Evolutionary conservation across 2,888 invertebrate genomes (phyloP), one percentile per base, ranked within the genome.

Genomic region (Acanthosoma haemorrhoidale): DNA sequence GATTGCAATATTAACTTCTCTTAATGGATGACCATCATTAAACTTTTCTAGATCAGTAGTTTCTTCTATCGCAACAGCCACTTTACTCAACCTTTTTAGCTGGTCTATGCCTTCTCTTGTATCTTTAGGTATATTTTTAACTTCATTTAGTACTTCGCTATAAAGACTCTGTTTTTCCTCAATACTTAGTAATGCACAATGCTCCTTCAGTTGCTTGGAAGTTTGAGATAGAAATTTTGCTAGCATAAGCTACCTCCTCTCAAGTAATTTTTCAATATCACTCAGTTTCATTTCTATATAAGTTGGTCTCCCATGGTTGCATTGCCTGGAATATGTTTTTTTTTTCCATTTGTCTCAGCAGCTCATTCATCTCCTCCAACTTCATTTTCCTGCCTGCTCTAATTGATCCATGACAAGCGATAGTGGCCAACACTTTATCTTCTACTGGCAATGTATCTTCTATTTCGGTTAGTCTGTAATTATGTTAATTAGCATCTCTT

Each of bases 181-280:
- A n/a, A n/a, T n/a, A n/a, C n/a, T n/a, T n/a, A n/a, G n/a, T n/a
- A n/a, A n/a, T n/a, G n/a, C n/a, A n/a, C n/a, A n/a, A n/a, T n/a
- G n/a, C n/a, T n/a, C n/a, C n/a, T n/a, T n/a, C n/a, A n/a, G n/a
- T n/a, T n/a, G n/a, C n/a, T n/a, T n/a, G n/a, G n/a, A n/a, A n/a
- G n/a, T n/a, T n/a, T n/a, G n/a, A n/a, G n/a, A n/a, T n/a, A n/a
- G n/a, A n/a, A n/a, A n/a, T 36, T 36, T 36, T 8, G 11, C 36
- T 11, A 36, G 11, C 36, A 11, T 8, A 36, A 36, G 13, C 15
- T 15, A 58, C 25, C 58, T 58, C n/a, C 58, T 4, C 25, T 58
- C 58, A 58, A 58, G 18, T 25, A 58, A 58, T n/a, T 58, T 58
- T 58, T 58, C 58, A 21, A 58, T 58, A 58, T 58, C 58, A n/a